Evolutionary conservation across 1,140 invertebrate species (phyloP), one percentile per base, ranked within the genome.

Genomic region (Hormaphis cornu): DNA sequence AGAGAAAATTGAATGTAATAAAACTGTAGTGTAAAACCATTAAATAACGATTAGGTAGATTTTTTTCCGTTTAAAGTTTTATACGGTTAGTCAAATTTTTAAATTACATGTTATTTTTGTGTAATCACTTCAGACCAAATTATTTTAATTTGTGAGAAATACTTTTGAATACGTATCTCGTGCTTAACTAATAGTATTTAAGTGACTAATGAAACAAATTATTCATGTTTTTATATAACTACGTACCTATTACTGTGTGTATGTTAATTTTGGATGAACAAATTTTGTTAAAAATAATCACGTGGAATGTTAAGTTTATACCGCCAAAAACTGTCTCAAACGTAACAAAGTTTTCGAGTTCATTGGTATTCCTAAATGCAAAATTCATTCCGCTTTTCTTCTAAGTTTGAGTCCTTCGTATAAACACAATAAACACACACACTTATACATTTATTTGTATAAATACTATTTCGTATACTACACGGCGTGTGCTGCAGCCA

Each of bases 341-440:
- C 14, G 14, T 61, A 42, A 61, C 16, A 61, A 61, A 42, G 40
- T 61, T 61, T 28, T 20, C n/a, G 42, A 30, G 26, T 61, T 61
- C 58, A 61, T 61, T 46, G 40, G 24, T 61, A 61, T 61, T 61
- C 58, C 40, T 26, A 30, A 30, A 61, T 61, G 37, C n/a, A 28
- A 61, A 44, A 61, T 61, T 20, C 40, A 30, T 61, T 40, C 20
- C 54, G 9, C n/a, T 56, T 56, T 37, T 22, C 10, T 56, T 56
- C 30, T 24, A 56, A 56, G 10, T 54, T 54, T 2, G 30, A 56
- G 33, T 40, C 24, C 0, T 14, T 58, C 20, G 14, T 20, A 33
- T 54, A 33, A 20, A 12, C 33, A 33, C 4, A n/a, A 33, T 54
- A 33, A 20, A 12, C 33, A 33, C 4, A n/a, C 24, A 30, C 44